Base-by-base conservation (phyloP, 2,797 vertebrate genomes). In the Phoxinus dragarum region DNA sequence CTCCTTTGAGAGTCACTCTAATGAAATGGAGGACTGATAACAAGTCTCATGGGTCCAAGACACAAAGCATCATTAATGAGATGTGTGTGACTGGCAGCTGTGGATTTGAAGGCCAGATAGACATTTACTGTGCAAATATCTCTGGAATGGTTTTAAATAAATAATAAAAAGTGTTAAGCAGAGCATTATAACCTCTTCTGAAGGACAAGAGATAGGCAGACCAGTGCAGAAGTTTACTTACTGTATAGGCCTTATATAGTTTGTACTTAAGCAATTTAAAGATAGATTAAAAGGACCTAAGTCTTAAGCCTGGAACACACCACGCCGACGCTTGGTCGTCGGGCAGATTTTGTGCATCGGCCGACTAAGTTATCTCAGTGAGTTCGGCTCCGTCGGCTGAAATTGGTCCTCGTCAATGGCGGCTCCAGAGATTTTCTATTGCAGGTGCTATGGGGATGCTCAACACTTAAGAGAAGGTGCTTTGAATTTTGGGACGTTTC, bases 1-100 rank as follows among this genome's bases (percentile, higher is more conserved):
- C 71, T 42, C 88, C 77, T 79, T 1, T 54, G 86, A 86, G 86
- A 82, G 67, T 36, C 23, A 56, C n/a, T 56, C 7, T 6, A 59
- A 44, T 40, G 59, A 86, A 87, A 19, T 23, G n/a, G 69, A 73
- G 38, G 73, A 34, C 61, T 61, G 47, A 52, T 84, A 87, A 89
- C 11, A 68, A 80, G 72, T 64, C 84, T 81, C 86, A 14, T 47
- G 19, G 84, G 81, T n/a, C 19, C 19, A 52, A 71, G 59, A 21
- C 12, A 66, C 2, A 31, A 66, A 66, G 61, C 27, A 34, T 14
- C 61, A 54, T 44, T 80, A 85, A 54, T 56, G 81, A 87, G 67
- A 42, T 69, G 8, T 78, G 59, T 68, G 12, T 66, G 12, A 38
- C 2, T 76, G 61, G 12, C 73, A 67, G 56, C 44, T 76, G 14